Evolutionary conservation across 2,113 vertebrate genomes (phyloP).

Genomic region (Rhadina sibilatrix): DNA sequence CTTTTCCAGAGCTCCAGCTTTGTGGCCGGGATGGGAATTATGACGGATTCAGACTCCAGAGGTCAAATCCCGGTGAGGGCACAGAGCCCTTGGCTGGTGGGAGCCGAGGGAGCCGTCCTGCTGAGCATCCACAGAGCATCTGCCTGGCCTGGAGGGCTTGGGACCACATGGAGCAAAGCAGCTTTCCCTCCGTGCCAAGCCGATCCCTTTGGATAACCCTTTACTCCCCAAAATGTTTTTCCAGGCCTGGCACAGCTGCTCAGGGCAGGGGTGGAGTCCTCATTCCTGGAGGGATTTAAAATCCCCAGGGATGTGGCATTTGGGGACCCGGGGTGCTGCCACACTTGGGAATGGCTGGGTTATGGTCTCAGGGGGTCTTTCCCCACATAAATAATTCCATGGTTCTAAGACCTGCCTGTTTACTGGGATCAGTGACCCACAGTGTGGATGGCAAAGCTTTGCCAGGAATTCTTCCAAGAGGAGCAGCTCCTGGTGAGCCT

Average conservation of each 20-base stretch:
- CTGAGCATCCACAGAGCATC: neutral
- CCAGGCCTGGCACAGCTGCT: neutral
- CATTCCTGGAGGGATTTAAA: neutral
- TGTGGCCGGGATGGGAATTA: neutral
- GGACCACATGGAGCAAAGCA: neutral
- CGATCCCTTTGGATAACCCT: neutral
- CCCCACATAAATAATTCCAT: neutral
- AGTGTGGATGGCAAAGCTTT: neutral
- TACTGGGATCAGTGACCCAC: neutral
- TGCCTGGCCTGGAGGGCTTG: neutral
- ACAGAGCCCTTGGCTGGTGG: neutral
- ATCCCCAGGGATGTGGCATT: neutral
- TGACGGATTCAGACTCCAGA: neutral
- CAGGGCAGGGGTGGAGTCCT: neutral
- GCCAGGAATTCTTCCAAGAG: neutral
- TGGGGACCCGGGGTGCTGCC: neutral
- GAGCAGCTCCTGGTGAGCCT: neutral
- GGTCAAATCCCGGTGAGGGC: neutral
- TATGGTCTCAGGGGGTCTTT: neutral
- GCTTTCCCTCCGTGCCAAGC: neutral
- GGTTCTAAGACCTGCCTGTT: neutral
- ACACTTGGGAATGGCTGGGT: neutral
- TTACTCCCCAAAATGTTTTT: neutral
- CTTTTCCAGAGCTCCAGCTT: neutral
- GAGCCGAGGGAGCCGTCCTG: fast-evolving